These are phyloP conservation scores for Diplolepis rosae DNA, from an alignment of 2,888 invertebrate species.

Conservation along the genomic window DNA sequence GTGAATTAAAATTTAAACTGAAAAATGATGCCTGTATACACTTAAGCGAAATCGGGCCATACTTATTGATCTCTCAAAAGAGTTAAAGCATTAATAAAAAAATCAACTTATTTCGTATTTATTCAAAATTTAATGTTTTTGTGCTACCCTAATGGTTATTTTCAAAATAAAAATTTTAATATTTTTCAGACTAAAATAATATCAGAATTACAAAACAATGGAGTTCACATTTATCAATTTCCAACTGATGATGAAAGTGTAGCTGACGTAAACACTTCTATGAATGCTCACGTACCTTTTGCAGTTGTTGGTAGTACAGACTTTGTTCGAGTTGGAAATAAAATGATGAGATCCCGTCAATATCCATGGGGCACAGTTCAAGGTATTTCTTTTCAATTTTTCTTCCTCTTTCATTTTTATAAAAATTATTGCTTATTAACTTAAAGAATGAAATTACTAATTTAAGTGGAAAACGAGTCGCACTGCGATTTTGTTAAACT, in stretches of 20 bases:
- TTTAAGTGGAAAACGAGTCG: constrained; percentile 94
- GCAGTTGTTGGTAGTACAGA: constrained; percentile 99
- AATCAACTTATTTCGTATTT: too few species aligned
- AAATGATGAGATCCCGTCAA: constrained; percentile 95
- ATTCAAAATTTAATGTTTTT: too few species aligned
- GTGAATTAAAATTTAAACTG: too few species aligned
- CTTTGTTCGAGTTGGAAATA: constrained; percentile 96
- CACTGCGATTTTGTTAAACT: constrained; percentile 99
- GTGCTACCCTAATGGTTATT: too few species aligned
- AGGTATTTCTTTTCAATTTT: constrained; percentile 75
- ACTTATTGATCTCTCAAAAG: too few species aligned
- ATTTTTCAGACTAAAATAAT: constrained; percentile 94
- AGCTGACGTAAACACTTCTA: constrained; percentile 88
- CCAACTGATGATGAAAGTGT: constrained; percentile 98
- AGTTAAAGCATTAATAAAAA: too few species aligned
- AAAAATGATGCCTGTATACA: too few species aligned
- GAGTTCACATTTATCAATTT: constrained; percentile 98
- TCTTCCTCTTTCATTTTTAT: not conserved
- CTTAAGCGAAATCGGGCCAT: too few species aligned
- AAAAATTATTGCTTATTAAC: not conserved
- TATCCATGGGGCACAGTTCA: constrained; percentile 99
- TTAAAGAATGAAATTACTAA: constrained; percentile 3
- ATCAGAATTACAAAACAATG: constrained; percentile 92
- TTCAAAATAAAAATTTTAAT: too few species aligned
- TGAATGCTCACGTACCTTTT: constrained; percentile 97